Evolutionary conservation across 2,113 vertebrate species (phyloP).

Genomic region (Symphodus melops): DNA sequence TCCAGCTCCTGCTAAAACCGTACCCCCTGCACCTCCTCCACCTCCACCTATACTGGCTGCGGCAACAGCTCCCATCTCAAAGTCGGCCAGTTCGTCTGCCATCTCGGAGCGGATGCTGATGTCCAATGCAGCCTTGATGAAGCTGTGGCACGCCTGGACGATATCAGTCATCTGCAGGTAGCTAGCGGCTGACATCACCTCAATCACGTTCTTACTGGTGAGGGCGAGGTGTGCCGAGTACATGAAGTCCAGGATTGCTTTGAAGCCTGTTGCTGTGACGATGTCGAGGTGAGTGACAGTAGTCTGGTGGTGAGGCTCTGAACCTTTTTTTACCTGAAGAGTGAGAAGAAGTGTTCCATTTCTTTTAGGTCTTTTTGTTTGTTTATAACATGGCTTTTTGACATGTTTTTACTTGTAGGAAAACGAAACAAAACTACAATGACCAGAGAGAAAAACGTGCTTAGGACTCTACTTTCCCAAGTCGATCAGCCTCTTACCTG

Average conservation of each 20-base stretch:
- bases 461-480: too few relatives aligned
- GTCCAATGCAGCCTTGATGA: slow-evolving; percentile 97
- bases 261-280: slow-evolving; percentile 96
- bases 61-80: slow-evolving; percentile 88
- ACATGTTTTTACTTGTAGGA: neutral
- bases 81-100: slow-evolving; percentile 91
- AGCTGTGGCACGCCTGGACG: slow-evolving; percentile 96
- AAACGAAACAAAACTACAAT: neutral
- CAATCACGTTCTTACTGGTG: slow-evolving; percentile 97
- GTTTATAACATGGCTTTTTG: neutral
- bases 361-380: neutral
- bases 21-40: slow-evolving; percentile 76
- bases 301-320: slow-evolving; percentile 90
- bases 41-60: slow-evolving; percentile 82
- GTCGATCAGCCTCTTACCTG: slow-evolving; percentile 77
- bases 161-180: slow-evolving; percentile 99
- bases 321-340: slow-evolving; percentile 89
- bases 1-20: slow-evolving; percentile 75
- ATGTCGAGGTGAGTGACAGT: slow-evolving; percentile 98
- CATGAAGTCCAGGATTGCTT: slow-evolving; percentile 99
- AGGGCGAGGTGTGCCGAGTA: slow-evolving; percentile 96
- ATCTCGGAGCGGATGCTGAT: slow-evolving; percentile 97
- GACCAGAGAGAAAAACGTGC: slow-evolving; percentile 4
- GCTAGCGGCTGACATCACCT: slow-evolving; percentile 98
- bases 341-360: neutral